Conservation (phyloP, 2,113 vertebrate species). For the Toxostoma redivivum region DNA sequence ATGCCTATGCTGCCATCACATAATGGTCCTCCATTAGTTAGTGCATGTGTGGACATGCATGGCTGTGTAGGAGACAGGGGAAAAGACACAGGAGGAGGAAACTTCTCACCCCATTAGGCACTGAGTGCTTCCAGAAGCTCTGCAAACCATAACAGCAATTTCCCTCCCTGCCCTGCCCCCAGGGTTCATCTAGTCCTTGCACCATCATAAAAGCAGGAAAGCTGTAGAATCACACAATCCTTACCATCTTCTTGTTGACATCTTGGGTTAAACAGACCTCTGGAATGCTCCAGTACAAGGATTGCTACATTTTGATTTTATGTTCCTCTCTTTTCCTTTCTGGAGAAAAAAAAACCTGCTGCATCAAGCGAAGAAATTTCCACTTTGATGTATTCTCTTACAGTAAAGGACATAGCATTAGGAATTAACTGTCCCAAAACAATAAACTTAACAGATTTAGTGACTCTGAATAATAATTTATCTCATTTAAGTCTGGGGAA, state of each 20-base stretch:
- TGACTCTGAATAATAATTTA: not conserved
- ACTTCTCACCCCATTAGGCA: conserved; percentile 56
- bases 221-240: not conserved
- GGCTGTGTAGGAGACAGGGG: not conserved
- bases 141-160: conserved; percentile 31
- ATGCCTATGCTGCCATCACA: not conserved
- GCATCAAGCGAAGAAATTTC: not conserved
- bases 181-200: conserved; percentile 7
- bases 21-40: not conserved
- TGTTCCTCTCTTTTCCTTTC: not conserved
- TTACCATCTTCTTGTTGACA: not conserved
- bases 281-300: not conserved
- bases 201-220: not conserved
- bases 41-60: not conserved
- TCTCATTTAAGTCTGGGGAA: not conserved
- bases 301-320: not conserved
- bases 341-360: not conserved
- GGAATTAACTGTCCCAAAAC: not conserved
- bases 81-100: conserved; percentile 35
- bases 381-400: not conserved
- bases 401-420: not conserved
- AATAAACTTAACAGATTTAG: not conserved
- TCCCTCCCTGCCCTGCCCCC: conserved; percentile 10
- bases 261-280: not conserved
- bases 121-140: conserved; percentile 64